Percentiles rank a stretch among this genome's conserved stretches.
Evolutionary conservation across 2,113 vertebrate genomes (phyloP).

Genomic region (Platycercus adscitus): DNA sequence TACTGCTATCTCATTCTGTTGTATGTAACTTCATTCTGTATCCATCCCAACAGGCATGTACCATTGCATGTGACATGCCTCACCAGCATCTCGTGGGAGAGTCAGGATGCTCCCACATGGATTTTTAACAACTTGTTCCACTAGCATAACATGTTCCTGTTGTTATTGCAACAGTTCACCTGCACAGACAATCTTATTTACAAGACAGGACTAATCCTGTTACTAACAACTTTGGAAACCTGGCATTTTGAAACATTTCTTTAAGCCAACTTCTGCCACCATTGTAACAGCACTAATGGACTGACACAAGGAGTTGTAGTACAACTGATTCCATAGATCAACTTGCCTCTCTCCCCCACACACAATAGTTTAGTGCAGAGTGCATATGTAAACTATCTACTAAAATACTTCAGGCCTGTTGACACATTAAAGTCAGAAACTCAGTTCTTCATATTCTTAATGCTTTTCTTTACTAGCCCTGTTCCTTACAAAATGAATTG

Average conservation of each 20-base stretch:
- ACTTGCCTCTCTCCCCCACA: not conserved
- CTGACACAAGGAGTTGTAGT: not conserved
- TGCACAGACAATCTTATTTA: not conserved
- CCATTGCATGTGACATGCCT: not conserved
- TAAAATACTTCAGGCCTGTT: not conserved
- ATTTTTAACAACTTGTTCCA: not conserved
- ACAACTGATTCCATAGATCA: not conserved
- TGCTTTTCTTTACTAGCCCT: not conserved
- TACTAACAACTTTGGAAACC: not conserved
- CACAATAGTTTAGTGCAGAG: not conserved
- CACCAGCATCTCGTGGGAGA: not conserved
- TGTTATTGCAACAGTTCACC: not conserved
- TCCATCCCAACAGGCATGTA: not conserved
- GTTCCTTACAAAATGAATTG: not conserved
- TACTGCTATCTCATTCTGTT: not conserved
- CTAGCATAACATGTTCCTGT: not conserved
- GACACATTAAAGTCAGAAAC: not conserved
- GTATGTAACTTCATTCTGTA: not conserved
- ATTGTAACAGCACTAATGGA: not conserved
- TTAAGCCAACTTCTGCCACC: not conserved
- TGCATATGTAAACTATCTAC: not conserved
- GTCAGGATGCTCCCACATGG: not conserved
- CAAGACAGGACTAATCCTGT: not conserved
- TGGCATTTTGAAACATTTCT: not conserved
- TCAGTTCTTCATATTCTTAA: not conserved